Base-by-base conservation (phyloP, 2,797 vertebrate genomes). In the Notolabrus celidotus region DNA sequence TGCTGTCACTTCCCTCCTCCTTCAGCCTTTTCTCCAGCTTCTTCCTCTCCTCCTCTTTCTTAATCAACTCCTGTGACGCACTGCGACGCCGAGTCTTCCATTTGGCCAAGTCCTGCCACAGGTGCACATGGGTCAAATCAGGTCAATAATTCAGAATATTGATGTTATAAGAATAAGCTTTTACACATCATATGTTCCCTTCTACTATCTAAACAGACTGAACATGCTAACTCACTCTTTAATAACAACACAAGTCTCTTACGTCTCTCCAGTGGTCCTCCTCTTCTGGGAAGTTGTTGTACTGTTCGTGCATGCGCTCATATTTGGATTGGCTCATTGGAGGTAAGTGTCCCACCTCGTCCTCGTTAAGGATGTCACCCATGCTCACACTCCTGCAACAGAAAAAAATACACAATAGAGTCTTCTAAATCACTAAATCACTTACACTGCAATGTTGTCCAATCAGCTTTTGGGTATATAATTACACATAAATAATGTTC, bases 1-100 rank as follows among this genome's bases (percentile, higher is more conserved):
- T 93, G 12, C 86, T 77, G 0, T 77, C 82, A 20, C 89, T 81
- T 0, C 92, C 92, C 42, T 95, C 94, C 3, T 94, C 94, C 64
- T 92, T 94, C 93, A 98, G 91, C 74, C 95, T 84, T 77, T 94
- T 97, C 90, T 99, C 97, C 88, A 98, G 96, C 92, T 95, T 97
- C 89, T 98, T 99, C 86, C 98, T 96, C 89, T 99, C 97, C 29
- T 98, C 96, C 74, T 99, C 97, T 87, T 99, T 98, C 91, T 95
- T 98, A 74, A 99, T 96, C 74, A 99, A 92, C 59, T 99, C 97
- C 82, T 98, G 98, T 5, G 98, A 99, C 2, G 96, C 96, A 0
- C 97, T 97, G 88, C 97, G 96, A 57, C 98, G 94, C 0, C 97
- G 96, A 74, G 91, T 98, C 88, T 99, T 99, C 98, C 98, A 99